Base-by-base conservation (phyloP, 1,140 invertebrate species). In the Drosophila sucinea region DNA sequence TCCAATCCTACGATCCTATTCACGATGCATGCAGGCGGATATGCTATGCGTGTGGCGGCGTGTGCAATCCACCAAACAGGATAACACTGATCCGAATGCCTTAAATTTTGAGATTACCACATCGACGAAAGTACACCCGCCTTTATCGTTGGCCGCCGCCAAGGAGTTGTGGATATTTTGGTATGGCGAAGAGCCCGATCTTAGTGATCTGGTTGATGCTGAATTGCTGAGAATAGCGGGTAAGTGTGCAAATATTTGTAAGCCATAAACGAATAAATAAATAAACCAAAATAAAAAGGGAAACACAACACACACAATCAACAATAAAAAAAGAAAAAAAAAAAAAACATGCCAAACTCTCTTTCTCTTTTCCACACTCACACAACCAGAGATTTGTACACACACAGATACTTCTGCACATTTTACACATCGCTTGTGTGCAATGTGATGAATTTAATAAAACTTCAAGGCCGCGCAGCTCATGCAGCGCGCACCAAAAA, bases 81-180 rank as follows among this genome's bases (percentile, higher is more conserved):
- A 92, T 41, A 82, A 91, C 77, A 77, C 82, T 66, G 90, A 92
- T 79, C 87, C 77, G 63, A 91, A 87, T 91, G 82, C 90, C 73
- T 80, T 91, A 75, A 76, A 75, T 62, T 92, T 89, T 85, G 91
- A 92, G 74, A 90, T 85, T 69, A 91, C 90, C 77, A 92, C 85
- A 84, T 92, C 89, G 71, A 86, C 83, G 55, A 91, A 90, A 79
- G 92, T 91, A 30, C 91, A 93, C 85, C 93, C 93, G 84, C 96
- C 96, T 65, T 94, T 96, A 74, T 96, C 95, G 70, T 94, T 97
- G 54, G 94, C 95, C 84, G 95, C 95, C 73, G 95, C 96, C 92
- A 99, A 99, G 94, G 98, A 99, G 93, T 94, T 99, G 11, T 99
- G 98, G 98, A 97, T 99, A 90, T 99, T 99, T 94, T 99, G 98